These are phyloP conservation scores for Budorcas taxicolor DNA, from an alignment of 2,113 vertebrate species.

Conservation along the genomic window DNA sequence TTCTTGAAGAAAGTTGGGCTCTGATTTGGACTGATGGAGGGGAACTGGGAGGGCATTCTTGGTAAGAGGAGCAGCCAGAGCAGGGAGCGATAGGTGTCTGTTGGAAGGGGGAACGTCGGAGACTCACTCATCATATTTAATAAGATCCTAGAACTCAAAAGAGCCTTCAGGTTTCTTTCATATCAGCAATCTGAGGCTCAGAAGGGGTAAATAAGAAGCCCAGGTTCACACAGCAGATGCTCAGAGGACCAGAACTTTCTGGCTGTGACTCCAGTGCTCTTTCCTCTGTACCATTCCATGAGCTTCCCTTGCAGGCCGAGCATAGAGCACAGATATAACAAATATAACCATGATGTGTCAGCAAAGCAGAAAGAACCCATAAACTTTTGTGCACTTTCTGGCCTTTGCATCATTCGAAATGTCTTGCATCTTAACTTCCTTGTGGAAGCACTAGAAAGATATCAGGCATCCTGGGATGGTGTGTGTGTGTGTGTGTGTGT, in stretches of 20 bases:
- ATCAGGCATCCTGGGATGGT: background rate
- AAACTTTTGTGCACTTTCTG: background rate
- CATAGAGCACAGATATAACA: background rate
- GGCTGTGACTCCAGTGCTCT: background rate
- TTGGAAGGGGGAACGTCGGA: background rate
- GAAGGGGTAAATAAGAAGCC: background rate
- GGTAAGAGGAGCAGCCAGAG: background rate
- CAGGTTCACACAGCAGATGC: background rate
- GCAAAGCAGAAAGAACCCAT: background rate
- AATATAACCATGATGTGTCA: background rate
- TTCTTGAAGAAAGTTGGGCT: background rate
- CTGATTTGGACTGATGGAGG: background rate
- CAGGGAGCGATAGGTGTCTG: background rate
- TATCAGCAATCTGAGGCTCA: background rate
- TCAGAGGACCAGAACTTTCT: background rate
- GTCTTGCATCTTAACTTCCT: background rate
- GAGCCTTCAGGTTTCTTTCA: background rate
- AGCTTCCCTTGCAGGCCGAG: background rate
- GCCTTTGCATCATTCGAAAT: background rate
- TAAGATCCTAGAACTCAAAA: background rate
- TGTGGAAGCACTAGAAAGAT: background rate
- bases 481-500: background rate
- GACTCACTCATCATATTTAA: background rate
- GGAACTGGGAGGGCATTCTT: background rate
- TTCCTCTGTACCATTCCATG: background rate